phyloP scores from a whole-genome alignment of 2,797 vertebrate genomes.

The Cottoperca gobio region DNA sequence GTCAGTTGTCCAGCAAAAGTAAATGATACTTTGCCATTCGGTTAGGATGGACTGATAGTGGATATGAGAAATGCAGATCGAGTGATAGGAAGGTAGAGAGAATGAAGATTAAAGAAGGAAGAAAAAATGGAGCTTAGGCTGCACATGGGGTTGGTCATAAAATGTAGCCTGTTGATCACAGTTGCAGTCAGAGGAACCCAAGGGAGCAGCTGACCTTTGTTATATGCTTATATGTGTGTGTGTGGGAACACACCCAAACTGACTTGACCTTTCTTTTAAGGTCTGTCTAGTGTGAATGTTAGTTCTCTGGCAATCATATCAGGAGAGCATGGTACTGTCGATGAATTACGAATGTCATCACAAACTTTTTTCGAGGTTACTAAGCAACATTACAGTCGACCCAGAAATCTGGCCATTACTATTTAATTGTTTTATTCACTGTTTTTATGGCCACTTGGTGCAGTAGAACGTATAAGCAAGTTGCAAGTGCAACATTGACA shows the following conservation, averaged over 20 bases:
- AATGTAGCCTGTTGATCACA: slow-evolving; percentile 71
- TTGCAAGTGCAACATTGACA: neutral
- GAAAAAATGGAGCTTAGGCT: slow-evolving; percentile 8
- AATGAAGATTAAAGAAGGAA: slow-evolving; percentile 16
- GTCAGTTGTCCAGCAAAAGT: slow-evolving; percentile 32
- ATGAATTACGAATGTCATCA: slow-evolving; percentile 1
- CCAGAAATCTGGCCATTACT: neutral
- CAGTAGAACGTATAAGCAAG: neutral
- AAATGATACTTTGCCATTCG: slow-evolving; percentile 32
- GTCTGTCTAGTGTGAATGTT: slow-evolving; percentile 37
- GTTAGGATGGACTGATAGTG: slow-evolving; percentile 4
- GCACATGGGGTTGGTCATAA: slow-evolving; percentile 29
- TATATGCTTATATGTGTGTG: slow-evolving; percentile 26
- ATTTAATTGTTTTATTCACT: no score
- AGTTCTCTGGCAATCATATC: slow-evolving; percentile 21
- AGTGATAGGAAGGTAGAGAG: slow-evolving; percentile 8
- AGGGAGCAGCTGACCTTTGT: slow-evolving; percentile 74
- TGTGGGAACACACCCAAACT: slow-evolving; percentile 32
- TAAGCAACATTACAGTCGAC: neutral
- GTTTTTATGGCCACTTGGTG: neutral
- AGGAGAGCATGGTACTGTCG: neutral
- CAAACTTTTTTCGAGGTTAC: slow-evolving; percentile 5
- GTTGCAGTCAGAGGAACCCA: slow-evolving; percentile 62
- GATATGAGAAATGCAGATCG: slow-evolving; percentile 24
- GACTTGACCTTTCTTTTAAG: slow-evolving; percentile 75